A percentile compares a stretch with the other conserved stretches of the same genome.
Conservation (phyloP, 2,797 vertebrate species). For the Hydrolagus colliei region DNA sequence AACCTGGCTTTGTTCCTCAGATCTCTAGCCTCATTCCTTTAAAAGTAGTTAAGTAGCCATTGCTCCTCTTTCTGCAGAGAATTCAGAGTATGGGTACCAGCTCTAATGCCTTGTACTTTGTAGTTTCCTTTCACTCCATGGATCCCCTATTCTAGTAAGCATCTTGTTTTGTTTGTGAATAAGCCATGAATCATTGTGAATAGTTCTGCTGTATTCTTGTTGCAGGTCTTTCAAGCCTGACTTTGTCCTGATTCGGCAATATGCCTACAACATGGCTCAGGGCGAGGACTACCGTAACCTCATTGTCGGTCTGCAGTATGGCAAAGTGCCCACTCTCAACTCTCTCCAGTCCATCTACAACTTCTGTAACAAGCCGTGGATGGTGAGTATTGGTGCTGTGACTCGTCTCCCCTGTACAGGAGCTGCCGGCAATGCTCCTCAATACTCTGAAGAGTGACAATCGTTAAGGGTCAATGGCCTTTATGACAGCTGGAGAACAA, state of each 20-base stretch:
- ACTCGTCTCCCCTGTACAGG: not conserved
- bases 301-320: slow-evolving; percentile 85
- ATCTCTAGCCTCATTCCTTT: too few species aligned
- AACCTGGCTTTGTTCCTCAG: not conserved
- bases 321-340: slow-evolving; percentile 72
- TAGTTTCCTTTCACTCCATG: too few species aligned
- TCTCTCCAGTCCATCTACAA: slow-evolving; percentile 92
- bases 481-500: too few species aligned
- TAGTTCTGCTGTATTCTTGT: slow-evolving; percentile 22
- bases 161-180: not conserved
- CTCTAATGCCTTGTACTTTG: too few species aligned
- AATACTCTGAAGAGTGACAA: too few species aligned
- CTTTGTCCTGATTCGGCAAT: slow-evolving; percentile 85
- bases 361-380: slow-evolving; percentile 98
- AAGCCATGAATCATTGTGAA: not conserved
- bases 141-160: too few species aligned
- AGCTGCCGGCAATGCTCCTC: not conserved
- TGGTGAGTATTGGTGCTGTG: slow-evolving; percentile 59
- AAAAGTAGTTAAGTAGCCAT: too few species aligned
- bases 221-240: slow-evolving; percentile 87
- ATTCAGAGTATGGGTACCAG: not conserved
- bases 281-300: slow-evolving; percentile 88
- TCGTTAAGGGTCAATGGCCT: too few species aligned
- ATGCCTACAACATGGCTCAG: slow-evolving; percentile 86
- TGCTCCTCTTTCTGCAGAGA: not conserved